Evolutionary conservation across 2,888 invertebrate species (phyloP).

Genomic region (Autographa pulchrina): DNA sequence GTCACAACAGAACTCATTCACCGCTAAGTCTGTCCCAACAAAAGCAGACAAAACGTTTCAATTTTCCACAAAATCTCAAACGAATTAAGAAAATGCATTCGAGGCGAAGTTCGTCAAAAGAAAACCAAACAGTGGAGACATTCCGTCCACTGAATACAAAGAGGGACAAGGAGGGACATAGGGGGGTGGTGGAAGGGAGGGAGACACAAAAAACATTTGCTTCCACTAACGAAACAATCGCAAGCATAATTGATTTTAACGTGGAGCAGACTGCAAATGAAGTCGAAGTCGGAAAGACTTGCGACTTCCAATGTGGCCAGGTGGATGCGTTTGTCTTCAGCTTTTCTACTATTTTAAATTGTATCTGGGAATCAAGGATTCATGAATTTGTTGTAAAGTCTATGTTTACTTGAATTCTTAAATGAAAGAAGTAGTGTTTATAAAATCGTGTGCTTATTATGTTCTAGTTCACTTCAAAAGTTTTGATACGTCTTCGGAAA

Average conservation of each 20-base stretch:
- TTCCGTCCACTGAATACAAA: slow-evolving; percentile 84
- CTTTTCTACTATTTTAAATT: neutral
- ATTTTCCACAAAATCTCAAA: slow-evolving; percentile 59
- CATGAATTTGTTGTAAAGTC: neutral
- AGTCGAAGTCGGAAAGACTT: slow-evolving; percentile 66
- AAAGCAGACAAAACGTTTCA: slow-evolving; percentile 53
- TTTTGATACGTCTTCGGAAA: no score
- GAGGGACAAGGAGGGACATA: slow-evolving; percentile 60
- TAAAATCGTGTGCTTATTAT: no score
- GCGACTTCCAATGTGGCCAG: slow-evolving; percentile 54
- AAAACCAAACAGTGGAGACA: slow-evolving; percentile 83
- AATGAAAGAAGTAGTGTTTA: no score
- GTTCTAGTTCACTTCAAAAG: no score
- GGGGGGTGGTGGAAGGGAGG: slow-evolving; percentile 46
- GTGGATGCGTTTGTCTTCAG: slow-evolving; percentile 20
- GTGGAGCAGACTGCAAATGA: slow-evolving; percentile 83
- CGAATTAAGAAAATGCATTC: slow-evolving; percentile 74
- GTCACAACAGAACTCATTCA: slow-evolving; percentile 28
- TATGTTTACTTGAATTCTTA: neutral
- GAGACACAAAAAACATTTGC: slow-evolving; percentile 81
- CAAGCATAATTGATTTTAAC: slow-evolving; percentile 88
- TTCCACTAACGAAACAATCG: slow-evolving; percentile 88
- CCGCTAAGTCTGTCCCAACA: slow-evolving; percentile 17
- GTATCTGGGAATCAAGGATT: neutral
- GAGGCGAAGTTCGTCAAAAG: slow-evolving; percentile 85